phyloP scores from a whole-genome alignment of 2,888 invertebrate species.

The Craniophora ligustri region DNA sequence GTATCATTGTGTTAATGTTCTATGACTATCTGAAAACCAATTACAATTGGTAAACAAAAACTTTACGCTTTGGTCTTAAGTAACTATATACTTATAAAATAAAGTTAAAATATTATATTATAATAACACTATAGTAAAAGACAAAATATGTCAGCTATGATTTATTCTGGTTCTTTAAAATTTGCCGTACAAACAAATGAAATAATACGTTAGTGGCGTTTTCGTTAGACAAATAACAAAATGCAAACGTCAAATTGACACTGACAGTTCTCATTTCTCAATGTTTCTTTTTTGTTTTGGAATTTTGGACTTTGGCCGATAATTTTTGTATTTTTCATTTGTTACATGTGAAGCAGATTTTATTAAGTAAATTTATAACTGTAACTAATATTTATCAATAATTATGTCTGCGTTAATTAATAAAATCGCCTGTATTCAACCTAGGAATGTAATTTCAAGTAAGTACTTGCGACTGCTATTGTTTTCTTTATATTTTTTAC shows the following conservation, averaged over 20 bases:
- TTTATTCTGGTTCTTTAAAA: too few relatives aligned
- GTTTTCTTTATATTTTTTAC: not conserved
- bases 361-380: not conserved
- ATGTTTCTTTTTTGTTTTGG: constrained; percentile 16
- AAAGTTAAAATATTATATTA: too few relatives aligned
- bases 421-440: constrained; percentile 55
- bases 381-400: constrained; percentile 2
- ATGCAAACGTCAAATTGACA: constrained; percentile 1
- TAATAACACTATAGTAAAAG: too few relatives aligned
- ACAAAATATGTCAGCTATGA: too few relatives aligned
- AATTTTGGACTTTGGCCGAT: constrained; percentile 37
- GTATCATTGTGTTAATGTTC: too few relatives aligned
- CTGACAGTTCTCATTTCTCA: constrained; percentile 10
- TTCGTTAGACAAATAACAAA: constrained; percentile 22
- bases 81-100: too few relatives aligned
- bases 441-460: constrained; percentile 57
- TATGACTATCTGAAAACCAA: too few relatives aligned
- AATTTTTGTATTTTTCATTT: constrained; percentile 23
- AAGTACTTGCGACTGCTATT: constrained; percentile 29
- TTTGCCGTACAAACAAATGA: too few relatives aligned
- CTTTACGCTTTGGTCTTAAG: too few relatives aligned
- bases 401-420: constrained; percentile 59
- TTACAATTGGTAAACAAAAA: too few relatives aligned
- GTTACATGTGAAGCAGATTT: not conserved
- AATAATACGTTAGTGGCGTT: too few relatives aligned